Percentiles rank a stretch among this genome's conserved stretches.
phyloP scores from a whole-genome alignment of 2,888 invertebrate genomes.

The Dynastes maya region DNA sequence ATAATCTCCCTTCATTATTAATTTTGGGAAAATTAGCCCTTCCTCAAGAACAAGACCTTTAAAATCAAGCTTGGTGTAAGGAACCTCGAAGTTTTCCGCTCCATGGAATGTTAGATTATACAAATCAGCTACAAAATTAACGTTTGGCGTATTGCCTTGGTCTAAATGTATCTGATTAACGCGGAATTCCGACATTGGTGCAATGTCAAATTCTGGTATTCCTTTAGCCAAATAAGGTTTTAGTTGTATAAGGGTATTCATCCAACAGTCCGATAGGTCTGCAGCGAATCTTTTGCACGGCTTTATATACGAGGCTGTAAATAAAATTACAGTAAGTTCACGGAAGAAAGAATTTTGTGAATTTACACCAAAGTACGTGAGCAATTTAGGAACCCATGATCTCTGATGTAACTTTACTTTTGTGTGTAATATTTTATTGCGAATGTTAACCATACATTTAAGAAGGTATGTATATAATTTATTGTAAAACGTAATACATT shows the following conservation, averaged over 20 bases:
- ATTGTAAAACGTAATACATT: too few relatives aligned
- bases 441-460: too few relatives aligned
- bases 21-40: constrained; percentile 47
- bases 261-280: constrained; percentile 63
- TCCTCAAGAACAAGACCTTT: constrained; percentile 23
- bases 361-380: too few relatives aligned
- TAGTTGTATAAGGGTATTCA: constrained; percentile 60
- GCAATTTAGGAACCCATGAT: too few relatives aligned
- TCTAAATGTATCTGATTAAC: constrained; percentile 60
- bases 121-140: constrained; percentile 61
- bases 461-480: too few relatives aligned
- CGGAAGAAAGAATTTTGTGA: too few relatives aligned
- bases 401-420: too few relatives aligned
- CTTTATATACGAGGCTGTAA: constrained; percentile 54
- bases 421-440: too few relatives aligned
- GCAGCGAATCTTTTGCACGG: constrained; percentile 62
- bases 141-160: constrained; percentile 58
- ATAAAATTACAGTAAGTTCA: neutral
- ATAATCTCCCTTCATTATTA: constrained; percentile 61
- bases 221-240: constrained; percentile 62
- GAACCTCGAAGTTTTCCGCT: constrained; percentile 57
- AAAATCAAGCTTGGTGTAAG: constrained; percentile 51
- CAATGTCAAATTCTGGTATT: constrained; percentile 64
- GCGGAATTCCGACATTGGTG: constrained; percentile 63
- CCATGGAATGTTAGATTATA: constrained; percentile 58